A percentile compares a stretch with the other conserved stretches of the same genome.
Evolutionary conservation across 1,140 invertebrate species (phyloP).

Genomic region (Carcinoscorpius rotundicauda): DNA sequence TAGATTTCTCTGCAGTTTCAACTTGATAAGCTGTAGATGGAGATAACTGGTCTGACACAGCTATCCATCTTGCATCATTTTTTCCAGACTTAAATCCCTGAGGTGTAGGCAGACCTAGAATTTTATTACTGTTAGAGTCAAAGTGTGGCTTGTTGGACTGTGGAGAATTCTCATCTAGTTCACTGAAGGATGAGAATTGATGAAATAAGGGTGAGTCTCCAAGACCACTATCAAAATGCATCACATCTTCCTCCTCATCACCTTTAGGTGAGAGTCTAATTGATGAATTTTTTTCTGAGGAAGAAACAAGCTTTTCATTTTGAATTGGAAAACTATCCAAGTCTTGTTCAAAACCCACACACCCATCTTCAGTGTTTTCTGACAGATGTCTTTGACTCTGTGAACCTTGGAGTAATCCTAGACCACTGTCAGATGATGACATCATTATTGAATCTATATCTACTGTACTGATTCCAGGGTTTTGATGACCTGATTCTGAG

Average conservation of each 20-base stretch:
- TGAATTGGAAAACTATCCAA: conserved; percentile 1
- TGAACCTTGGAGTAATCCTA: conserved; percentile 8
- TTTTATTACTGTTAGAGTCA: conserved; percentile 1
- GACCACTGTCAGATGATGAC: conserved; percentile 18
- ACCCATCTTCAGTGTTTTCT: background rate
- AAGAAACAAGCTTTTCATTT: too few relatives aligned
- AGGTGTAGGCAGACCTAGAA: conserved; percentile 5
- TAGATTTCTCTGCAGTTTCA: conserved; percentile 22
- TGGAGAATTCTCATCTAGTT: background rate
- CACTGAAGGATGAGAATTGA: background rate
- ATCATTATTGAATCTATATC: conserved; percentile 13
- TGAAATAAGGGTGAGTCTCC: background rate
- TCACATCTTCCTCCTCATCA: background rate
- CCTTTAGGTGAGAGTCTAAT: background rate
- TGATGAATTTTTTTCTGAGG: background rate
- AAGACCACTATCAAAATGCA: background rate
- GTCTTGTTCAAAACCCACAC: background rate
- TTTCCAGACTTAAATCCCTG: conserved; percentile 8
- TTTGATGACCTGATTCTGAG: too few relatives aligned
- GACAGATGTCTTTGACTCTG: background rate
- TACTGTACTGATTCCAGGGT: background rate
- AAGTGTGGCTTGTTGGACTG: background rate
- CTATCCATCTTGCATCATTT: background rate
- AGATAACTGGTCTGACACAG: background rate
- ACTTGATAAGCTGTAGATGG: background rate